phyloP scores from a whole-genome alignment of 2,113 vertebrate species.

The Thermophis baileyi region DNA sequence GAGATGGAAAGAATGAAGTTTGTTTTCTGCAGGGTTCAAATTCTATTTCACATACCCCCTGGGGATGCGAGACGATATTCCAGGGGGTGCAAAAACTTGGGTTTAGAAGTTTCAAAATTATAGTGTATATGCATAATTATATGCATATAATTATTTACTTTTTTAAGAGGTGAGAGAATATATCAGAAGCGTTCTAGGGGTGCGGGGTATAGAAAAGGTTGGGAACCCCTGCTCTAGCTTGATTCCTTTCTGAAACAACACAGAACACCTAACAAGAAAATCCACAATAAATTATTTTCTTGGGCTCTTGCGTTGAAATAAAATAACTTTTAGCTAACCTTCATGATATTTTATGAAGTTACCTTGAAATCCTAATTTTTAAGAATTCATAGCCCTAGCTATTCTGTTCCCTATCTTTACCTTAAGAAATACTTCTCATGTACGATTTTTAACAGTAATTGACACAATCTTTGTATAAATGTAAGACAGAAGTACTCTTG shows the following conservation, averaged over 20 bases:
- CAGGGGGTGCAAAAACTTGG: too few relatives aligned
- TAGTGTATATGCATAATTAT: too few relatives aligned
- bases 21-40: not conserved
- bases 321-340: not conserved
- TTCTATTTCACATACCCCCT: not conserved
- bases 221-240: not conserved
- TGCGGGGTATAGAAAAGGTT: too few relatives aligned
- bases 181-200: too few relatives aligned
- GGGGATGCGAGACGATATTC: too few relatives aligned
- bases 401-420: not conserved
- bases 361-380: not conserved
- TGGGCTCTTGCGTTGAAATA: not conserved
- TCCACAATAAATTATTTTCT: not conserved
- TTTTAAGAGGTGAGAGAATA: too few relatives aligned
- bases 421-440: not conserved
- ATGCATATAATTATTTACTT: too few relatives aligned
- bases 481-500: not conserved
- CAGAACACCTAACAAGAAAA: not conserved
- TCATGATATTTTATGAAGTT: not conserved
- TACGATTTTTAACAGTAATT: not conserved
- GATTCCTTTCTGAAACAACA: not conserved
- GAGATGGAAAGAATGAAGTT: not conserved
- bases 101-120: too few relatives aligned
- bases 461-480: not conserved
- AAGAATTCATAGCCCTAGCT: not conserved